These are phyloP conservation scores for Argyrosomus regius DNA, from an alignment of 2,797 vertebrate genomes.

Conservation along the genomic window DNA sequence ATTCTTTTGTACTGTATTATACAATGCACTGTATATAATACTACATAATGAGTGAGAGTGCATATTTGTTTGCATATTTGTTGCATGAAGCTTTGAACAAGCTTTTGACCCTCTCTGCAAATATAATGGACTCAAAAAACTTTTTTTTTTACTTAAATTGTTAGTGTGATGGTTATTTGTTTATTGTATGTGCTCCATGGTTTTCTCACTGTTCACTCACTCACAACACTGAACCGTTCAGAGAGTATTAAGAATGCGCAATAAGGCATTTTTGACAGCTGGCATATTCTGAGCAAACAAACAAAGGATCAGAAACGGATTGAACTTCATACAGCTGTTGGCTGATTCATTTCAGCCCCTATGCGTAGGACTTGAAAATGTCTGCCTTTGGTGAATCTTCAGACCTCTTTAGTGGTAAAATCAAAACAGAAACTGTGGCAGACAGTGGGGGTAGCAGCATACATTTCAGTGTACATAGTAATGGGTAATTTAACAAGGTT, in stretches of 20 bases:
- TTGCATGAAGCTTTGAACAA: not conserved
- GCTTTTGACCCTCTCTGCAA: not conserved
- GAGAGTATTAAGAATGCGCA: not conserved
- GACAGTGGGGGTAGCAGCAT: not conserved
- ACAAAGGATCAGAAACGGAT: not conserved
- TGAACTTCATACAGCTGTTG: not conserved
- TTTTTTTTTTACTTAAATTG: not conserved
- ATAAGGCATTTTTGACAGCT: not conserved
- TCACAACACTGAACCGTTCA: not conserved
- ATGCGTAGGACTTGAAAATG: not conserved
- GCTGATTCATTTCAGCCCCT: not conserved
- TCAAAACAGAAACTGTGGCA: not conserved
- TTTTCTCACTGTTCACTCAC: not conserved
- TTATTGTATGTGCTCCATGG: not conserved
- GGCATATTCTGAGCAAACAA: not conserved
- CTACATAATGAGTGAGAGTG: not conserved
- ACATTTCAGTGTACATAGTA: not conserved
- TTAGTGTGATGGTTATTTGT: not conserved
- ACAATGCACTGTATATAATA: not conserved
- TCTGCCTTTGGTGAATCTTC: not conserved
- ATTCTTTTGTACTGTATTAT: not conserved
- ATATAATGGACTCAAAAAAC: not conserved
- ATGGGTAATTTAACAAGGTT: not conserved
- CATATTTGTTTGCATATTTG: too few relatives aligned
- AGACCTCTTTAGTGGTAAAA: not conserved